A percentile compares a stretch with the other conserved stretches of the same genome.
These are phyloP conservation scores for Oplegnathus fasciatus DNA, from an alignment of 2,113 vertebrate species.

Conservation along the genomic window DNA sequence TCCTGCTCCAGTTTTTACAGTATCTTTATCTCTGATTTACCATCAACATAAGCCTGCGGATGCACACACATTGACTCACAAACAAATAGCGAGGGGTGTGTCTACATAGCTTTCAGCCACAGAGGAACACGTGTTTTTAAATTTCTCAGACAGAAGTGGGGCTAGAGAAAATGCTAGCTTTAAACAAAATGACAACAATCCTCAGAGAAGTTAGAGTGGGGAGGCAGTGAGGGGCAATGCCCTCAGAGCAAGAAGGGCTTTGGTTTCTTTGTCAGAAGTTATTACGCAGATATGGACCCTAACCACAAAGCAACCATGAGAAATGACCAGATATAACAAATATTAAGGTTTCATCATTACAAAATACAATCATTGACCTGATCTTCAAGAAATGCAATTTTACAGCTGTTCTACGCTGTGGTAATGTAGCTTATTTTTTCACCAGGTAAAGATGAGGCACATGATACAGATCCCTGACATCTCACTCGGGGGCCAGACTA, in stretches of 20 bases:
- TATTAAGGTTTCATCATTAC: background rate
- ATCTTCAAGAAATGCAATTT: background rate
- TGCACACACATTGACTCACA: background rate
- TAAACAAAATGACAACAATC: constrained; percentile 46
- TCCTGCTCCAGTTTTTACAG: background rate
- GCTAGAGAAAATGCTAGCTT: constrained; percentile 33
- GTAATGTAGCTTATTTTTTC: background rate
- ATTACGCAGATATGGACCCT: constrained; percentile 13
- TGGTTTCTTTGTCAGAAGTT: constrained; percentile 38
- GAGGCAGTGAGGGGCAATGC: constrained; percentile 21
- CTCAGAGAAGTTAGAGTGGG: constrained; percentile 28
- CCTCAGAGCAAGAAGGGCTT: background rate
- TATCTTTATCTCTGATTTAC: constrained; percentile 5
- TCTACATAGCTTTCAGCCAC: constrained; percentile 22
- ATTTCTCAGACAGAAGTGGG: constrained; percentile 40
- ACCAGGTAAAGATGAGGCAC: background rate
- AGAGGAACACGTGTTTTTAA: constrained; percentile 20
- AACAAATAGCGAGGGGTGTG: constrained; percentile 10
- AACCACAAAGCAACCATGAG: background rate
- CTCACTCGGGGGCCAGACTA: background rate
- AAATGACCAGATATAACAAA: background rate
- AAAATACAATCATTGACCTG: background rate
- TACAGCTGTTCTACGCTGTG: background rate
- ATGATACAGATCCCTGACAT: constrained; percentile 4
- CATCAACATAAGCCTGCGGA: constrained; percentile 22